These are phyloP conservation scores for Dascyllus trimaculatus DNA, from an alignment of 2,113 vertebrate species.

Conservation along the genomic window DNA sequence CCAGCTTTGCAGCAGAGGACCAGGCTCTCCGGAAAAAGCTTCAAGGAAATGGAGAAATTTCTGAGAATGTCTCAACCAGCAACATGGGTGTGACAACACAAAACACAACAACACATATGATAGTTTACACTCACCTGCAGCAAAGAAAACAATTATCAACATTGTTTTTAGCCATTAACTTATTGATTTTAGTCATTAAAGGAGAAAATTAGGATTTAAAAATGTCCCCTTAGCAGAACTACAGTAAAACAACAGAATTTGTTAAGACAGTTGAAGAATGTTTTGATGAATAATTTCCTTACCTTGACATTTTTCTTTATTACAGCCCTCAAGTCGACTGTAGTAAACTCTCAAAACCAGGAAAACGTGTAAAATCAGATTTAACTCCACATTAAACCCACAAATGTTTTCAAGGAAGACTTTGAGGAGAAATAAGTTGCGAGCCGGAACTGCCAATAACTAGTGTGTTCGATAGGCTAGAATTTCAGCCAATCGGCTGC, in stretches of 20 bases:
- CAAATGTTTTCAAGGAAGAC: too few species aligned
- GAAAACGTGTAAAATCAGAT: too few species aligned
- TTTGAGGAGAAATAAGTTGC: too few species aligned
- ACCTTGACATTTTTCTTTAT: conserved; percentile 65
- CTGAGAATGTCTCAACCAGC: not conserved
- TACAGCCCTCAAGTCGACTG: not conserved
- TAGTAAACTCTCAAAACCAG: not conserved
- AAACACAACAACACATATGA: not conserved
- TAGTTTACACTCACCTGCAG: rapidly evolving
- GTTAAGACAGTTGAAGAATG: too few species aligned
- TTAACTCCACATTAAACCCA: too few species aligned
- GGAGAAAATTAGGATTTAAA: too few species aligned
- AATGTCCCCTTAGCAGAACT: too few species aligned
- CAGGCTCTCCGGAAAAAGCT: conserved; percentile 74
- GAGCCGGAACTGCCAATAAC: conserved; percentile 7
- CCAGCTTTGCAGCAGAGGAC: conserved; percentile 71
- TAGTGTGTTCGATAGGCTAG: not conserved
- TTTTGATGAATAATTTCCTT: not conserved
- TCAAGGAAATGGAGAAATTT: conserved; percentile 60
- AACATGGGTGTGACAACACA: not conserved
- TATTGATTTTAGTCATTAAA: not conserved
- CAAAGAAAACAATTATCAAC: not conserved
- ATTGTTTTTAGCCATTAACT: too few species aligned
- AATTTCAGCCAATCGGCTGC: conserved; percentile 40
- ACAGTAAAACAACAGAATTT: not conserved